A percentile compares a stretch with the other conserved stretches of the same genome.
Evolutionary conservation across 2,888 invertebrate genomes (phyloP).

Genomic region (Mythimna albipuncta): DNA sequence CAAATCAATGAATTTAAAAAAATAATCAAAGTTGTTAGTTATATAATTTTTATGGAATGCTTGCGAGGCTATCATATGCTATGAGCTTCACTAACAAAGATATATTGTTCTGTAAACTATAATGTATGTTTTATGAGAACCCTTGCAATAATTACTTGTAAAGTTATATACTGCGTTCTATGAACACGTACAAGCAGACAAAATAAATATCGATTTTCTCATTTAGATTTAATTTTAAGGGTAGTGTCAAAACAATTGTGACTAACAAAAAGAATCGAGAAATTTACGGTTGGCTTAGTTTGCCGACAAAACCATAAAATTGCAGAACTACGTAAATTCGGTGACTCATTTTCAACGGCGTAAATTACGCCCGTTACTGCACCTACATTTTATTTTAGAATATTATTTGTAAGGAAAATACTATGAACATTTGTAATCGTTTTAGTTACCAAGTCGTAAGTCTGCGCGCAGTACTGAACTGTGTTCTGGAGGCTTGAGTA

Average conservation of each 20-base stretch:
- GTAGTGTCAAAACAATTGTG: background rate
- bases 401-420: constrained; percentile 35
- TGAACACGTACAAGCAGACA: constrained; percentile 39
- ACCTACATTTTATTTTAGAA: background rate
- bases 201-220: constrained; percentile 4
- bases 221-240: constrained; percentile 1
- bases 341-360: constrained; percentile 5
- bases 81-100: constrained; percentile 70
- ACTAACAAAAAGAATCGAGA: constrained; percentile 1
- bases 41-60: constrained; percentile 44
- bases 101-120: constrained; percentile 57
- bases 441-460: constrained; percentile 52
- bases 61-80: constrained; percentile 69
- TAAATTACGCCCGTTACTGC: background rate
- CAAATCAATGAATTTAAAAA: constrained; percentile 56
- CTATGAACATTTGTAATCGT: constrained; percentile 28
- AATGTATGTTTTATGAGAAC: constrained; percentile 56
- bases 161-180: constrained; percentile 40
- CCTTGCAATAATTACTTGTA: constrained; percentile 57
- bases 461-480: constrained; percentile 34
- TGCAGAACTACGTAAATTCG: background rate
- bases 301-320: background rate
- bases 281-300: background rate
- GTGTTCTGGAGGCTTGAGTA: constrained; percentile 51
- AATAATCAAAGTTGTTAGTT: constrained; percentile 44